Percentiles rank a stretch among this genome's conserved stretches.
Conservation (phyloP, 2,113 vertebrate genomes). For the Toxotes jaculatrix region DNA sequence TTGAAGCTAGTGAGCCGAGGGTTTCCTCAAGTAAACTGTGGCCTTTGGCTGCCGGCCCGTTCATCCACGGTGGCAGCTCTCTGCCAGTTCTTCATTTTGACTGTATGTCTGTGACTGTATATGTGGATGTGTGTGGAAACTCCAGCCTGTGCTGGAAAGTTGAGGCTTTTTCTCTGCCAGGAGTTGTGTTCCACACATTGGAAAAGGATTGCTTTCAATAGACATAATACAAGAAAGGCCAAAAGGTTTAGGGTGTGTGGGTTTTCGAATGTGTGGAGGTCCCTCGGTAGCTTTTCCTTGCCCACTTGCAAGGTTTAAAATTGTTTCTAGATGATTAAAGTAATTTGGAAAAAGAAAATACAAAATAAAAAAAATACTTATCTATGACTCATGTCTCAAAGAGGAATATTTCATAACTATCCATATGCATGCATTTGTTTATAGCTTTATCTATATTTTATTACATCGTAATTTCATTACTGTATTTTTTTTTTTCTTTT, state of each 20-base stretch:
- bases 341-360: no score
- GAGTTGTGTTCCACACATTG: constrained; percentile 24
- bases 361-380: no score
- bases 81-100: constrained; percentile 50
- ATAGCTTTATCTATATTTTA: no score
- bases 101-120: constrained; percentile 13
- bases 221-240: constrained; percentile 1
- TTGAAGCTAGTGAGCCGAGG: constrained; percentile 50
- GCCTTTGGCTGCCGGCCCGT: constrained; percentile 65
- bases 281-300: background rate
- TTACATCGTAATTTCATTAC: no score
- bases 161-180: constrained; percentile 10
- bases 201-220: constrained; percentile 12
- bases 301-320: background rate
- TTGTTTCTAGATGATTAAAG: background rate
- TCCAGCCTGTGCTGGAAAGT: constrained; percentile 43
- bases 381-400: no score
- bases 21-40: constrained; percentile 74
- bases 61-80: constrained; percentile 55
- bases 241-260: background rate
- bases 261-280: background rate
- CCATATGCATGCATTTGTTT: background rate
- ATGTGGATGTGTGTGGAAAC: constrained; percentile 47
- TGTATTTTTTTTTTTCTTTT: no score
- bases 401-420: background rate